Percentiles rank a stretch among this genome's conserved stretches.
Conservation (phyloP, 2,113 vertebrate genomes). For the Stictonetta naevosa region DNA sequence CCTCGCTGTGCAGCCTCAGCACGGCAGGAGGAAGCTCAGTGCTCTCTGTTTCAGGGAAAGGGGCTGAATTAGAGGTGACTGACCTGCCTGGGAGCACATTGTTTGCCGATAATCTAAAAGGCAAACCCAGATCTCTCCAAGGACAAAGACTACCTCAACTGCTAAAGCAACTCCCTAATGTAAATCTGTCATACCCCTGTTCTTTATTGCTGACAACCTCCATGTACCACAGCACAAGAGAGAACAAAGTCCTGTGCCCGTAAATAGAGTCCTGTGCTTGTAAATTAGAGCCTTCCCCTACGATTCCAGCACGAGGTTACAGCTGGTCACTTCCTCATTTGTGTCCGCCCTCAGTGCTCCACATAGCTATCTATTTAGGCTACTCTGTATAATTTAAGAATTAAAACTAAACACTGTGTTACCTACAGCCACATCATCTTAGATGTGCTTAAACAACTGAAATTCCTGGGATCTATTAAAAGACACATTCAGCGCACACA, state of each 20-base stretch:
- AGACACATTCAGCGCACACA: not conserved
- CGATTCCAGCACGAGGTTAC: not conserved
- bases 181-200: not conserved
- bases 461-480: conserved; percentile 55
- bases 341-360: not conserved
- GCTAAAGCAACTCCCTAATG: not conserved
- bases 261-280: not conserved
- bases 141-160: not conserved
- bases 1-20: not conserved
- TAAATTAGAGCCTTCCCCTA: not conserved
- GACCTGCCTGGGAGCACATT: not conserved
- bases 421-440: conserved; percentile 55
- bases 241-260: not conserved
- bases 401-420: conserved; percentile 48
- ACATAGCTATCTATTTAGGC: conserved; percentile 11
- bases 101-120: not conserved
- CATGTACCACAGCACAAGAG: not conserved
- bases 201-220: not conserved
- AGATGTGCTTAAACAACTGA: conserved; percentile 50
- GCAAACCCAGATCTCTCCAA: not conserved
- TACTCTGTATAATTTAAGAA: conserved; percentile 44
- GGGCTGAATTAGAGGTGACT: not conserved
- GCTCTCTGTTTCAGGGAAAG: not conserved
- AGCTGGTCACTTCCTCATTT: not conserved
- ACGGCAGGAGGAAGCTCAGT: not conserved